These are phyloP conservation scores for Desoria tigrina DNA, from an alignment of 2,888 invertebrate genomes.

Conservation along the genomic window DNA sequence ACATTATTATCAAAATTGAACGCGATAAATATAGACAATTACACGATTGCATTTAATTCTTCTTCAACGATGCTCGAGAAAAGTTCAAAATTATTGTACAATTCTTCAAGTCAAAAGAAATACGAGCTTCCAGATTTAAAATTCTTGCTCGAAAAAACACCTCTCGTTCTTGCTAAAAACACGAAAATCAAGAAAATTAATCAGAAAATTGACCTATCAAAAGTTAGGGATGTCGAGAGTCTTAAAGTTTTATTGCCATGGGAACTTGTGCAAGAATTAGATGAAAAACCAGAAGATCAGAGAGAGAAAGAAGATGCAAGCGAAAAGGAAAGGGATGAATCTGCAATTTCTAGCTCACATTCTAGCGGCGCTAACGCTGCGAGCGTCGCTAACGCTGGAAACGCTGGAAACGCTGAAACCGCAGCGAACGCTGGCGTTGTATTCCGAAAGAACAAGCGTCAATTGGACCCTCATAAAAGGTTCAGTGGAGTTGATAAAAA, in stretches of 20 bases:
- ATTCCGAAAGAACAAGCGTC: too few relatives aligned
- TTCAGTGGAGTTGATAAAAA: conserved; percentile 20
- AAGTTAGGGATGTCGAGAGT: conserved; percentile 92
- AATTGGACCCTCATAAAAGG: too few relatives aligned
- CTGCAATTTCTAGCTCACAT: too few relatives aligned
- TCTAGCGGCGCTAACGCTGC: too few relatives aligned
- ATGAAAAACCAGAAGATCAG: conserved; percentile 60
- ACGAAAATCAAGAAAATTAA: too few relatives aligned
- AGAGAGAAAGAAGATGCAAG: conserved; percentile 37
- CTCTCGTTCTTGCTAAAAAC: not conserved
- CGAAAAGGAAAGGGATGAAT: conserved; percentile 10
- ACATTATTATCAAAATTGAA: conserved; percentile 87
- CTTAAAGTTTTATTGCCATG: conserved; percentile 81
- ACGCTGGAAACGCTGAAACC: conserved; percentile 24
- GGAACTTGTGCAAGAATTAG: conserved; percentile 76
- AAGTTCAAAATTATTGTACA: not conserved
- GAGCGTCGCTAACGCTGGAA: too few relatives aligned
- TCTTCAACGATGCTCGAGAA: too few relatives aligned
- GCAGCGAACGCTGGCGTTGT: conserved; percentile 26
- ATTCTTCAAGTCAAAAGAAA: not conserved
- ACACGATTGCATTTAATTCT: conserved; percentile 85
- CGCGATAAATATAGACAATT: conserved; percentile 84
- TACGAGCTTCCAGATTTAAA: conserved; percentile 86
- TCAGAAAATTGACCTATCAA: too few relatives aligned
- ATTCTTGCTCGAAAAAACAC: conserved; percentile 62